Conservation (phyloP, 2,888 invertebrate species). For the Clistopyga incitator region DNA sequence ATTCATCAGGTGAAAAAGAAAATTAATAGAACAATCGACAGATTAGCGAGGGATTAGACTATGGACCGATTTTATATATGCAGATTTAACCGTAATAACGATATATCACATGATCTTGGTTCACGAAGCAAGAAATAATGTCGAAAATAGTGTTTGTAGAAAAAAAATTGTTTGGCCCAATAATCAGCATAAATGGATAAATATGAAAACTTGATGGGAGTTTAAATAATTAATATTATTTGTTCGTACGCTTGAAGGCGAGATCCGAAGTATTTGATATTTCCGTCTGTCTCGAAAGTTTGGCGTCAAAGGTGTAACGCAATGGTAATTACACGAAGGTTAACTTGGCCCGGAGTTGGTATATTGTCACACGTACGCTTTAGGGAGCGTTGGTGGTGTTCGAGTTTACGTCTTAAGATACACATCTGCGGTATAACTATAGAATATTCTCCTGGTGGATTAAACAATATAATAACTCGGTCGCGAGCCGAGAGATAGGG, state of each 20-base stretch:
- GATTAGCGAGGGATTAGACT: too few species aligned
- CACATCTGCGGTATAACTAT: slow-evolving; percentile 45
- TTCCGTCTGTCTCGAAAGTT: not conserved
- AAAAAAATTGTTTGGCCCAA: too few species aligned
- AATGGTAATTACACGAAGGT: slow-evolving; percentile 51
- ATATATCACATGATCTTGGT: too few species aligned
- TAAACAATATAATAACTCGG: slow-evolving; percentile 67
- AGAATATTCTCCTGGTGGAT: slow-evolving; percentile 59
- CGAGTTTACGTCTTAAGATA: slow-evolving; percentile 55
- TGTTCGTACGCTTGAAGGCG: not conserved
- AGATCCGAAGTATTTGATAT: not conserved
- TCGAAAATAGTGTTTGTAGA: too few species aligned
- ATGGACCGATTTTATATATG: too few species aligned
- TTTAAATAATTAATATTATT: too few species aligned
- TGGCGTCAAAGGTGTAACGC: slow-evolving; percentile 13
- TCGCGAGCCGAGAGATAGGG: slow-evolving; percentile 27
- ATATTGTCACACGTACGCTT: slow-evolving; percentile 52
- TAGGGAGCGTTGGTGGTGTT: slow-evolving; percentile 12
- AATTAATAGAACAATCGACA: too few species aligned
- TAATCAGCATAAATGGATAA: too few species aligned
- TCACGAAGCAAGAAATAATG: too few species aligned
- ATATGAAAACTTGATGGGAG: too few species aligned
- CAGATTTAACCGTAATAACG: too few species aligned
- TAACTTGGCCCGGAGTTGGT: slow-evolving; percentile 54
- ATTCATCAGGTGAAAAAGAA: not conserved